Evolutionary conservation across 1,140 invertebrate species (phyloP).

Genomic region (Sinella curviseta): DNA sequence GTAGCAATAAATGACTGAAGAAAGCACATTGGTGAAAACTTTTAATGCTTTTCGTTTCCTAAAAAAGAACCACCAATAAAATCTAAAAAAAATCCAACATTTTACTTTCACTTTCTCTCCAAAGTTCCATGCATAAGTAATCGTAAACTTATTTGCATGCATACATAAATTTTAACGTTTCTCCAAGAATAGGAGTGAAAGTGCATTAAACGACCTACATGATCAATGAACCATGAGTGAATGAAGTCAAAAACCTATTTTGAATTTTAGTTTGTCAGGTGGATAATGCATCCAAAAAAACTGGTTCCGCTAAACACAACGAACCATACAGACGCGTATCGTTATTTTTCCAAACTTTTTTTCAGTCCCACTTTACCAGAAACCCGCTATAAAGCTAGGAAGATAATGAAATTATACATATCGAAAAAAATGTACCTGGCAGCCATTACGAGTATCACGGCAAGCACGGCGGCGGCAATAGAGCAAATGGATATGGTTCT

Average conservation of each 20-base stretch:
- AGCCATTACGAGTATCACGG: slow-evolving; percentile 63
- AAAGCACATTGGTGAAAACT: too few relatives aligned
- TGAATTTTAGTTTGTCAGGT: too few relatives aligned
- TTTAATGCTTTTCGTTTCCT: too few relatives aligned
- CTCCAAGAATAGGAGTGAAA: neutral
- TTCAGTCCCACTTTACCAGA: neutral
- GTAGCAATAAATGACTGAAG: too few relatives aligned
- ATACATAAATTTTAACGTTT: neutral
- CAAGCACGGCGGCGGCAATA: slow-evolving; percentile 61
- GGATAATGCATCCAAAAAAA: too few relatives aligned
- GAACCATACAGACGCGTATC: neutral
- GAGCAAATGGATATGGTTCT: slow-evolving; percentile 61
- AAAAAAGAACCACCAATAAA: too few relatives aligned
- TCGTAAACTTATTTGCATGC: neutral
- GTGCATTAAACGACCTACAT: slow-evolving; percentile 17
- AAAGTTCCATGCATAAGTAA: neutral
- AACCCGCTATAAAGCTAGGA: neutral
- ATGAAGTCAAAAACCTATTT: neutral
- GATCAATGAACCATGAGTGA: neutral
- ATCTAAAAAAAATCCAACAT: too few relatives aligned
- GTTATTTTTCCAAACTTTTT: neutral
- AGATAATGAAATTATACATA: neutral
- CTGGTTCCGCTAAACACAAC: too few relatives aligned
- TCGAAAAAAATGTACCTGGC: slow-evolving; percentile 59
- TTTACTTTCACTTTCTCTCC: too few relatives aligned